phyloP scores from a whole-genome alignment of 2,888 invertebrate genomes.

The Cryptus armator region DNA sequence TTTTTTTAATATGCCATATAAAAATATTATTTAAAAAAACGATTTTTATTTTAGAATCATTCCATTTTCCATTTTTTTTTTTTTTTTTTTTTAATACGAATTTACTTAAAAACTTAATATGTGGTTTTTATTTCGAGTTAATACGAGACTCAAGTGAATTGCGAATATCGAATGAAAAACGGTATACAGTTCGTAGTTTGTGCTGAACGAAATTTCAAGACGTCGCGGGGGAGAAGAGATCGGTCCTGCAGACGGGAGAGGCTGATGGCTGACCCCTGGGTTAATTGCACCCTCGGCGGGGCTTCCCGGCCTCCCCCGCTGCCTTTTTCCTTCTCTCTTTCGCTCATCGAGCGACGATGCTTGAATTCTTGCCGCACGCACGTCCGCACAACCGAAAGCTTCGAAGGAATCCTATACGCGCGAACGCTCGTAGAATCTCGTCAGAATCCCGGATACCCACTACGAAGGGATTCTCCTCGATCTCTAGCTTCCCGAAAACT shows the following conservation, averaged over 20 bases:
- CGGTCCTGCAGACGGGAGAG: conserved; percentile 46
- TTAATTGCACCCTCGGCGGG: conserved; percentile 79
- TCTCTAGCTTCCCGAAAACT: conserved; percentile 37
- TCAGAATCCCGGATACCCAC: conserved; percentile 58
- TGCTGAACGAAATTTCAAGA: conserved; percentile 10
- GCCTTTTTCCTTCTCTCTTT: conserved; percentile 38
- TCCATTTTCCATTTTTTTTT: too few relatives aligned
- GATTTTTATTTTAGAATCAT: too few relatives aligned
- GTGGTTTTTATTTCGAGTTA: background rate
- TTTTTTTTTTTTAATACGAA: too few relatives aligned
- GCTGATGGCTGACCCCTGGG: conserved; percentile 75
- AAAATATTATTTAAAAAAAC: too few relatives aligned
- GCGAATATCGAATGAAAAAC: too few relatives aligned
- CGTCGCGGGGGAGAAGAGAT: background rate
- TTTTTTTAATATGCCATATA: too few relatives aligned
- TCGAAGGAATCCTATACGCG: conserved; percentile 34
- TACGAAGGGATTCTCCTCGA: conserved; percentile 30
- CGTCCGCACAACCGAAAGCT: conserved; percentile 55
- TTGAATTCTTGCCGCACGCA: conserved; percentile 49
- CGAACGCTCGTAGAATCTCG: conserved; percentile 53
- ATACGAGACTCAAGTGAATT: too few relatives aligned
- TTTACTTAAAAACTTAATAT: background rate
- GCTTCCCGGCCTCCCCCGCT: conserved; percentile 68
- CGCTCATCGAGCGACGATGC: background rate
- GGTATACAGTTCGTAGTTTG: background rate